Conservation (phyloP, 2,888 invertebrate species). For the Buathra laborator region DNA sequence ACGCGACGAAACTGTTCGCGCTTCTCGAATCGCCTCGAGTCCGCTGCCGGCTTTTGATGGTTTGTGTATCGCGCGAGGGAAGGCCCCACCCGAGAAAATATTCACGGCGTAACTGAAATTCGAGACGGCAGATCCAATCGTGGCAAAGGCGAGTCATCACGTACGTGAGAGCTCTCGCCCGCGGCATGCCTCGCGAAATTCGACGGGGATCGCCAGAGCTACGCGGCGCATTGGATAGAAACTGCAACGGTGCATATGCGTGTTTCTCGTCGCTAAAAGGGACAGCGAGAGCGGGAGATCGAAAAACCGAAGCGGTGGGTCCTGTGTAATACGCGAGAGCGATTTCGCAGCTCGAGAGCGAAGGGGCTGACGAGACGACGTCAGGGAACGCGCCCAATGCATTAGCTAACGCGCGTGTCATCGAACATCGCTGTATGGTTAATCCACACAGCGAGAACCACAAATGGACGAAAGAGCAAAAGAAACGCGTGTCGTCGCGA, state of each 20-base stretch:
- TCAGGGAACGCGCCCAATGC: constrained; percentile 55
- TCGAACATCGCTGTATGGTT: too few species aligned
- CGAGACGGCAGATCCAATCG: constrained; percentile 83
- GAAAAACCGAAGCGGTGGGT: constrained; percentile 15
- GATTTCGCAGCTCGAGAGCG: constrained; percentile 48
- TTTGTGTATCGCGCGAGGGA: constrained; percentile 37
- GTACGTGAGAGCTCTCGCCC: constrained; percentile 74
- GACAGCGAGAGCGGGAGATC: constrained; percentile 18
- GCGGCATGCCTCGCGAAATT: constrained; percentile 51
- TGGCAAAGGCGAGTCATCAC: constrained; percentile 80
- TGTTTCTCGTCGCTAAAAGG: neutral
- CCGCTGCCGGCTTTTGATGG: constrained; percentile 50
- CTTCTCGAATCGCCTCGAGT: constrained; percentile 32
- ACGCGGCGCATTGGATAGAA: constrained; percentile 38
- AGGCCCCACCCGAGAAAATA: constrained; percentile 22
- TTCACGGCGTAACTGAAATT: constrained; percentile 81
- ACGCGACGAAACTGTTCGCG: constrained; percentile 43
- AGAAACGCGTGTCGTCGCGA: constrained; percentile 78
- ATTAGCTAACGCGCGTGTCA: constrained; percentile 81
- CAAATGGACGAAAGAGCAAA: neutral
- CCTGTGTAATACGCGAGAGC: constrained; percentile 32
- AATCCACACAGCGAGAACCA: constrained; percentile 7
- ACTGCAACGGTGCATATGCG: constrained; percentile 5
- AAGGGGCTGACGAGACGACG: constrained; percentile 5
- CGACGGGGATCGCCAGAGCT: constrained; percentile 38